Evolutionary conservation across 2,113 vertebrate species (phyloP), one percentile per base, ranked within the genome.

Genomic region (Oceanites oceanicus): DNA sequence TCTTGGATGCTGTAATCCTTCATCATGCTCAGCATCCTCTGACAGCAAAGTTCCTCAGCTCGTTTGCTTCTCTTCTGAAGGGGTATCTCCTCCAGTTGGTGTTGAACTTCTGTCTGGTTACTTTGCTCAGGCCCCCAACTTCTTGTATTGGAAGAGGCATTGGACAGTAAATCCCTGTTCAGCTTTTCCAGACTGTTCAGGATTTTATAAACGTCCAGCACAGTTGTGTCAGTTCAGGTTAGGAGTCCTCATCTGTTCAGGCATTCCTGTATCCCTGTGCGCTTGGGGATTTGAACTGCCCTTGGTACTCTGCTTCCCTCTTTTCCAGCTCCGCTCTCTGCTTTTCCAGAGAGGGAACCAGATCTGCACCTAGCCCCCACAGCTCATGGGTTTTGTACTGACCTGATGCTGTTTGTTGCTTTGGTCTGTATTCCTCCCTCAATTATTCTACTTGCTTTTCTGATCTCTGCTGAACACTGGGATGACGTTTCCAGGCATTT

Each of bases 401-500:
- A 78, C 74, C 70, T 56, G 68, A 36, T 71, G 86, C 71, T 86
- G 10, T 58, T 79, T 8, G 15, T 23, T 53, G 36, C 3, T 83
- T 80, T 74, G 55, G 45, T 91, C 75, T 83, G 25, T 63, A 53
- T 86, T 80, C 72, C 68, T 86, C 77, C 88, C 83, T 67, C 76
- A 53, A 15, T 74, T 63, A 52, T 63, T 89, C 44, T 72, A 5
- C 19, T 63, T 65, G 47, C 27, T 87, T 94, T 82, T 94, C 84
- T 78, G 70, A 72, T 88, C 81, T 90, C 49, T 78, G n/a, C 62
- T 81, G 76, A 94, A 36, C 30, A 49, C n/a, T 38, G 56, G 22
- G 26, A 72, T 95, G 91, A 92, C 84, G 90, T 95, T 97, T 96
- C 65, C 80, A 96, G 84, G 71, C 53, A 44, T 91, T 87, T 61